Evolutionary conservation across 2,888 invertebrate genomes (phyloP).

Genomic region (Habrosyne pyritoides): DNA sequence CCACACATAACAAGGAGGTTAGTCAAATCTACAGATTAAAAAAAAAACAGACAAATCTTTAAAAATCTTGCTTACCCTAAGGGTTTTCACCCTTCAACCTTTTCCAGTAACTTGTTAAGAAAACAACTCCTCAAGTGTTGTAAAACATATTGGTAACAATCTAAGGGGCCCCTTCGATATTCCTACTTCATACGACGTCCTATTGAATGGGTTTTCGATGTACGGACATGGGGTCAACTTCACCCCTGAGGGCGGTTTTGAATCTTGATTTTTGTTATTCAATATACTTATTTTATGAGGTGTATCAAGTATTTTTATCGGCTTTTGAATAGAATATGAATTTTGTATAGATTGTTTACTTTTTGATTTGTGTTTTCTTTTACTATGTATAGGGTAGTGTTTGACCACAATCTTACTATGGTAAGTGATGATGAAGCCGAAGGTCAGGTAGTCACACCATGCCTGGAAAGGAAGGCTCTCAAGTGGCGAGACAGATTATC

Average conservation of each 20-base stretch:
- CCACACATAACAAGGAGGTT: too few relatives aligned
- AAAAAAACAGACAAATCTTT: too few relatives aligned
- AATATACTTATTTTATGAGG: neutral
- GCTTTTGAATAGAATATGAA: neutral
- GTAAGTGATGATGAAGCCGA: too few relatives aligned
- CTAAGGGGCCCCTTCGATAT: neutral
- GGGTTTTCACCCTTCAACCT: neutral
- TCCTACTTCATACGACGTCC: too few relatives aligned
- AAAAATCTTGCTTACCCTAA: neutral
- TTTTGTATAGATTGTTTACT: too few relatives aligned
- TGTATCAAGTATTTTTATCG: neutral
- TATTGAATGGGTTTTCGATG: neutral
- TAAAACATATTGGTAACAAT: conserved; percentile 15
- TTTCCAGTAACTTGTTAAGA: neutral
- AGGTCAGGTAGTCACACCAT: too few relatives aligned
- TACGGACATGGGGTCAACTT: neutral
- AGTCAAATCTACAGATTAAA: too few relatives aligned
- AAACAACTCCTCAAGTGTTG: neutral
- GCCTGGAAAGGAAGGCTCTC: too few relatives aligned
- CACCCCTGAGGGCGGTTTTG: neutral
- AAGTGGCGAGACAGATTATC: too few relatives aligned
- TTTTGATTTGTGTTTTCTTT: too few relatives aligned
- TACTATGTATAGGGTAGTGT: too few relatives aligned
- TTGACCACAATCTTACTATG: too few relatives aligned
- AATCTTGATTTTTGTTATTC: neutral